Base-by-base conservation (phyloP, 2,797 vertebrate genomes). In the Phoxinus dragarum region DNA sequence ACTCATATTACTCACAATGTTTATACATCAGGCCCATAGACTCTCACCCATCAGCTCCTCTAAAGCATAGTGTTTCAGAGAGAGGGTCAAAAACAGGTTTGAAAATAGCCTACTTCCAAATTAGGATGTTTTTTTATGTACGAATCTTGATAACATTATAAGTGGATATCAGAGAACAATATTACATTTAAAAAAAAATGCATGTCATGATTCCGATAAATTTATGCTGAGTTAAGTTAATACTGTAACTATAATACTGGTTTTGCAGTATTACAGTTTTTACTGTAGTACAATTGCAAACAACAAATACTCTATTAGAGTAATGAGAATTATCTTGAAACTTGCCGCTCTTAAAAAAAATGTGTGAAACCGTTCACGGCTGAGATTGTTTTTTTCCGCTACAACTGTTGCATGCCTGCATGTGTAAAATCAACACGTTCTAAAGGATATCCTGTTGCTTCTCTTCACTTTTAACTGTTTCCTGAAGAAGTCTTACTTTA, bases 371-470 rank as follows among this genome's bases (percentile, higher is more conserved):
- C 2, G 21, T 12, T 54, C 38, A 10, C 31, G 4, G 2, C 12
- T 8, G 4, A 64, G 3, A 1, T 16, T 27, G 16, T 21, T 75
- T 54, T 42, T 56, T 0, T 6, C 0, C 8, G 7, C 61, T 81
- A 5, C 23, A 68, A n/a, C 4, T 68, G 54, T 40, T 40, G 23
- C 42, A 54, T 16, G 23, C 54, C 54, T 17, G 31, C 4, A 23
- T 21, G 7, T 19, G 16, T 27, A 14, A 11, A 56, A 47, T 47
- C 5, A 68, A 49, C 72, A 82, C 0, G 8, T 66, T 80, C 11
- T 17, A 59, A 54, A 76, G 27, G 7, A 77, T 31, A 71, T 86
- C 80, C 80, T 86, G 72, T 52, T 27, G 38, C 31, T 69, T 71
- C 36, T 56, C 10, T 34, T 59, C 5, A 2, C 61, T 31, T 74